phyloP scores from a whole-genome alignment of 2,888 invertebrate species.

The Acanthopleura granulata region DNA sequence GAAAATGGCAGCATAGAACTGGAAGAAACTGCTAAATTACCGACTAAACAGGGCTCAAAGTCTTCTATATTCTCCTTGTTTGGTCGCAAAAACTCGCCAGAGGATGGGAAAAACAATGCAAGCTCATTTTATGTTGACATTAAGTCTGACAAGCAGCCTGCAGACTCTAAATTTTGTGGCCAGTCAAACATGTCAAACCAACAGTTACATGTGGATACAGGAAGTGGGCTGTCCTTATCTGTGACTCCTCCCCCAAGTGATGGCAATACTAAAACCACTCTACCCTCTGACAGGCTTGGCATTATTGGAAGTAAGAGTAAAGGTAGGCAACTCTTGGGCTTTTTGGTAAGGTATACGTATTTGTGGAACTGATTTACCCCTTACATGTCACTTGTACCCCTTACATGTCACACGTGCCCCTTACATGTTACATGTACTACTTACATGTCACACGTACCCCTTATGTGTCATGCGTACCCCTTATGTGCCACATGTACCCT shows the following conservation, averaged over 20 bases:
- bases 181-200: background rate
- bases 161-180: background rate
- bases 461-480: too few relatives aligned
- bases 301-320: too few relatives aligned
- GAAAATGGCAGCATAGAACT: background rate
- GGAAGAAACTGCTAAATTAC: slow-evolving; percentile 33
- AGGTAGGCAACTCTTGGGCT: too few relatives aligned
- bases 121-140: slow-evolving; percentile 51
- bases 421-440: too few relatives aligned
- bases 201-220: slow-evolving; percentile 9
- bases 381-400: too few relatives aligned
- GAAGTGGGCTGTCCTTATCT: slow-evolving; percentile 1
- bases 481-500: too few relatives aligned
- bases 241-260: slow-evolving; percentile 4
- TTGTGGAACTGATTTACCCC: too few relatives aligned
- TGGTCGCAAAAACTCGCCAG: slow-evolving; percentile 50
- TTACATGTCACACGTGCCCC: too few relatives aligned
- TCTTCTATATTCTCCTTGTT: slow-evolving; percentile 49
- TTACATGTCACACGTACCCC: too few relatives aligned
- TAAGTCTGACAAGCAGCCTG: slow-evolving; percentile 22
- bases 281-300: too few relatives aligned
- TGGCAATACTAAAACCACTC: too few relatives aligned
- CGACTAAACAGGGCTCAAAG: slow-evolving; percentile 40
- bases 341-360: too few relatives aligned
- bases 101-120: slow-evolving; percentile 44